These are phyloP conservation scores for Epizoanthus ramosus DNA, from an alignment of 92 coral and sea anemone genomes.

Conservation along the genomic window DNA sequence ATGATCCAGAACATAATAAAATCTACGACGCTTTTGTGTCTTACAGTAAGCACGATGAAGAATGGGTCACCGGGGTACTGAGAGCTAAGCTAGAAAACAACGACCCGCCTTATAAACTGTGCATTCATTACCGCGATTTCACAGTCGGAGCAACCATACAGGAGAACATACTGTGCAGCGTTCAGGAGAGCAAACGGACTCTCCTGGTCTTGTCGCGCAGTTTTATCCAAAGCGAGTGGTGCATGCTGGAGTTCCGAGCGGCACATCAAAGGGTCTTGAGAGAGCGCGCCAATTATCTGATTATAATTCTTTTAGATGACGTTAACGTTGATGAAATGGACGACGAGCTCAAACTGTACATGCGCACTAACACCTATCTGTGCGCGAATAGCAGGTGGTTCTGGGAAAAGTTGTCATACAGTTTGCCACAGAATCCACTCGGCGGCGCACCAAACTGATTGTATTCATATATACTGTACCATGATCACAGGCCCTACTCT, in stretches of 20 bases:
- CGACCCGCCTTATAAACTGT: slow-evolving; percentile 78
- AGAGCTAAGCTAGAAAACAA: slow-evolving; percentile 60
- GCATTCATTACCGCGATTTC: slow-evolving; percentile 86
- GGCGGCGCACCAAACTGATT: too few relatives aligned
- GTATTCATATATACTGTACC: too few relatives aligned
- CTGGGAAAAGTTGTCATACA: slow-evolving; percentile 79
- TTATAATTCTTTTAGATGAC: slow-evolving; percentile 77
- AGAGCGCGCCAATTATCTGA: slow-evolving; percentile 75
- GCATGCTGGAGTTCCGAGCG: slow-evolving; percentile 88
- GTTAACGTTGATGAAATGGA: slow-evolving; percentile 66
- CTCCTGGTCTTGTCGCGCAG: slow-evolving; percentile 74
- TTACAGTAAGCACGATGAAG: slow-evolving; percentile 70
- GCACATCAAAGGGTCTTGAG: slow-evolving; percentile 84
- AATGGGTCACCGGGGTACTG: slow-evolving; percentile 71
- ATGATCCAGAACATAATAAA: slow-evolving; percentile 57
- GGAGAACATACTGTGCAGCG: slow-evolving; percentile 78
- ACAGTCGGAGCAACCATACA: slow-evolving; percentile 73
- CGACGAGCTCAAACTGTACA: slow-evolving; percentile 74
- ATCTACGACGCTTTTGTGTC: slow-evolving; percentile 88
- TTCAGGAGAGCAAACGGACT: slow-evolving; percentile 74
- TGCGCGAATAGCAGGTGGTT: slow-evolving; percentile 77
- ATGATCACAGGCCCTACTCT: too few relatives aligned
- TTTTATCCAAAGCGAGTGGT: slow-evolving; percentile 89
- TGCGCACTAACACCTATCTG: slow-evolving; percentile 79
- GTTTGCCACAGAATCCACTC: slow-evolving; percentile 56